Conservation (phyloP, 2,888 invertebrate species). For the Phaonia tiefii region DNA sequence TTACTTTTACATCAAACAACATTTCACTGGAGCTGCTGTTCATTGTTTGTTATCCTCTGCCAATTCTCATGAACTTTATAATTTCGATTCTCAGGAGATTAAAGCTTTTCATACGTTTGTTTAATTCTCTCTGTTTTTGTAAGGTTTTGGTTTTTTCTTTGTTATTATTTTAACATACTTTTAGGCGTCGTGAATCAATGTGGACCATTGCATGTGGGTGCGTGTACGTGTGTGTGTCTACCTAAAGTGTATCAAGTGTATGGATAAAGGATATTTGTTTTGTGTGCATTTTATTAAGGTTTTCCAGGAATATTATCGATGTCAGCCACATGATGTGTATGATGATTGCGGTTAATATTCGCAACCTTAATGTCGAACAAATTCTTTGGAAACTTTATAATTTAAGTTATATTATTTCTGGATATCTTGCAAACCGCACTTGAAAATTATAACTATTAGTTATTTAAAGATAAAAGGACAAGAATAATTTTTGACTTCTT, state of each 20-base stretch:
- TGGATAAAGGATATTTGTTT: not conserved
- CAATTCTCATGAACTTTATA: not conserved
- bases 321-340: no score
- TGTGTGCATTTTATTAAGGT: not conserved
- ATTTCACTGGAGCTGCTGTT: not conserved
- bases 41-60: no score
- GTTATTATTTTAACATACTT: constrained; percentile 45
- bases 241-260: not conserved
- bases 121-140: not conserved
- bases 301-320: no score
- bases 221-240: not conserved
- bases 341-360: no score
- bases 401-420: no score
- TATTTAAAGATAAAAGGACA: no score
- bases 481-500: no score
- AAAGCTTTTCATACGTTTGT: constrained; percentile 54
- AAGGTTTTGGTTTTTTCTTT: not conserved
- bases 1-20: constrained; percentile 22
- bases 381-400: no score
- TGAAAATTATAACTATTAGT: no score
- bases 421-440: no score
- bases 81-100: constrained; percentile 28
- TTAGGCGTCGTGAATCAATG: not conserved
- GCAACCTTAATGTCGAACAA: no score
- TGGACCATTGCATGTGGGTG: not conserved